Percentiles rank a stretch among this genome's conserved stretches.
Evolutionary conservation across 1,140 invertebrate genomes (phyloP).

Genomic region (Drosophila gunungcola): DNA sequence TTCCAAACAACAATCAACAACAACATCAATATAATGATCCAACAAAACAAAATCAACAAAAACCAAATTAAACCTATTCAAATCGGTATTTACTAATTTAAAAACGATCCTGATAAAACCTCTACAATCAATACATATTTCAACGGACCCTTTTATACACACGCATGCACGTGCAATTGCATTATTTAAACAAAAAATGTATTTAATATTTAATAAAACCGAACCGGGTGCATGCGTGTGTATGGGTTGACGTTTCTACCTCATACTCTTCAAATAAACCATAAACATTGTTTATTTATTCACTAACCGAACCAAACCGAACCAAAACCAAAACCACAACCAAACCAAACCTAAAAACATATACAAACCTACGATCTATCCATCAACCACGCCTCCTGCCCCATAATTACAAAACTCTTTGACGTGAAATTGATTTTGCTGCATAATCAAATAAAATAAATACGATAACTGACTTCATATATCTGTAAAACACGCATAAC

Average conservation of each 20-base stretch:
- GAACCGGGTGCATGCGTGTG: slow-evolving; percentile 45
- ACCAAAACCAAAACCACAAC: slow-evolving; percentile 36
- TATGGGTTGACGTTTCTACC: slow-evolving; percentile 38
- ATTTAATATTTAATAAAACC: slow-evolving; percentile 1
- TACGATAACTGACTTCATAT: slow-evolving; percentile 44
- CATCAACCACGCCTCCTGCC: slow-evolving; percentile 43
- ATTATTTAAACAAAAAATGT: background rate
- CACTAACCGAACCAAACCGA: slow-evolving; percentile 58
- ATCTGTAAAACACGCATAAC: slow-evolving; percentile 66
- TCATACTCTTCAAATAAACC: slow-evolving; percentile 45
- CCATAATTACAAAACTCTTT: slow-evolving; percentile 49
- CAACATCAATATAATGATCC: slow-evolving; percentile 57
- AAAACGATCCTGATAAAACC: slow-evolving; percentile 30
- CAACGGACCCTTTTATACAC: slow-evolving; percentile 25
- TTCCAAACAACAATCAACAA: slow-evolving; percentile 72
- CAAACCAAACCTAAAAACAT: slow-evolving; percentile 33
- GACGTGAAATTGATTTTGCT: slow-evolving; percentile 57
- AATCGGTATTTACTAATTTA: slow-evolving; percentile 47
- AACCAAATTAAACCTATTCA: slow-evolving; percentile 54
- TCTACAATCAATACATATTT: slow-evolving; percentile 30
- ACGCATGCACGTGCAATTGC: slow-evolving; percentile 47
- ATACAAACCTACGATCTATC: slow-evolving; percentile 44
- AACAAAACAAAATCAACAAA: slow-evolving; percentile 49
- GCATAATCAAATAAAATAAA: slow-evolving; percentile 51
- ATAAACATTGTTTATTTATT: slow-evolving; percentile 45